Evolutionary conservation across 2,113 vertebrate species (phyloP).

Genomic region (Oryzias javanicus): DNA sequence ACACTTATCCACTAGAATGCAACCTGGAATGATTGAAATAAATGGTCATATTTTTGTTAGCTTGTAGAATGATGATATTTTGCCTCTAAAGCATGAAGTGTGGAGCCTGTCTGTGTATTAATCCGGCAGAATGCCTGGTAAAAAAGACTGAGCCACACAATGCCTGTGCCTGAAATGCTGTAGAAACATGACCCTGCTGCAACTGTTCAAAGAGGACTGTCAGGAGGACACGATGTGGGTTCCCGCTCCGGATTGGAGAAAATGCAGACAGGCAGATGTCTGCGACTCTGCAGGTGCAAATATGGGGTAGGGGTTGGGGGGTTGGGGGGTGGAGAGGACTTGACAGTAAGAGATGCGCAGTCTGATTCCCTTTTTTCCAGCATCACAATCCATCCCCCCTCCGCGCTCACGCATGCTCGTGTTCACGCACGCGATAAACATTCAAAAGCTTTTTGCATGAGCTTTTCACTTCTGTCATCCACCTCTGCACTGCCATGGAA

Average conservation of each 20-base stretch:
- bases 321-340: slow-evolving; percentile 49
- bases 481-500: slow-evolving; percentile 73
- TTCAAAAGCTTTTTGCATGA: slow-evolving; percentile 52
- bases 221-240: slow-evolving; percentile 59
- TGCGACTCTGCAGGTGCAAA: slow-evolving; percentile 48
- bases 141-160: slow-evolving; percentile 73
- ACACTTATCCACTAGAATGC: slow-evolving; percentile 64
- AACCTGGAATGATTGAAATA: slow-evolving; percentile 58
- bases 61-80: slow-evolving; percentile 75
- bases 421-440: slow-evolving; percentile 49
- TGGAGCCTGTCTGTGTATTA: slow-evolving; percentile 74
- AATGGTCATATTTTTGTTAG: slow-evolving; percentile 77
- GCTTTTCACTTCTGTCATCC: slow-evolving; percentile 63
- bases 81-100: slow-evolving; percentile 78
- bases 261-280: slow-evolving; percentile 50
- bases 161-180: slow-evolving; percentile 79
- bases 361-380: slow-evolving; percentile 39
- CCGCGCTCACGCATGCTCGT: slow-evolving; percentile 17
- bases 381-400: slow-evolving; percentile 34
- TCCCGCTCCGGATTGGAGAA: slow-evolving; percentile 56
- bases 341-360: slow-evolving; percentile 24
- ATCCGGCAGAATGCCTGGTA: slow-evolving; percentile 76
- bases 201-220: slow-evolving; percentile 65
- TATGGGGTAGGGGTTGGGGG: slow-evolving; percentile 44
- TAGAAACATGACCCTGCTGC: slow-evolving; percentile 71